phyloP scores from a whole-genome alignment of 2,113 vertebrate species.

The Pampusana beccarii region DNA sequence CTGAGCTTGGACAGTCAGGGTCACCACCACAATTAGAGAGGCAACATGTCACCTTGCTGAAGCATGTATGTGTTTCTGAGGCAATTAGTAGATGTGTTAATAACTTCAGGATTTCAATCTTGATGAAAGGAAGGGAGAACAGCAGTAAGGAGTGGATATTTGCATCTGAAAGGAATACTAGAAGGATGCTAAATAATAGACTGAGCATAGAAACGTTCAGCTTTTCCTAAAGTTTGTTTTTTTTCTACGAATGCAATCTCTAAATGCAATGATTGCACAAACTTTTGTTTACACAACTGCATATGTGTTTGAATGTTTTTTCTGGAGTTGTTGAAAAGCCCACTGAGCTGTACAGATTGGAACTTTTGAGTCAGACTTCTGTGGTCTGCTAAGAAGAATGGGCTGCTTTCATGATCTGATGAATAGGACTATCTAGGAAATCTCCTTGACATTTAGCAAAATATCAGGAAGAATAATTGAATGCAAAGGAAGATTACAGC shows the following conservation, averaged over 20 bases:
- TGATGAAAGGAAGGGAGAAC: background rate
- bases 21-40: background rate
- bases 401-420: background rate
- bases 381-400: background rate
- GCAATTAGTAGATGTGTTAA: background rate
- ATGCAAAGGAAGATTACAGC: background rate
- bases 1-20: background rate
- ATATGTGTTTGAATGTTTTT: background rate
- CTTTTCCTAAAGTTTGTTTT: background rate
- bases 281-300: background rate
- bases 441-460: background rate
- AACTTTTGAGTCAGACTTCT: background rate
- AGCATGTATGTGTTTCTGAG: background rate
- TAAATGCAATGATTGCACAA: background rate
- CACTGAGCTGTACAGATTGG: background rate
- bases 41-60: background rate
- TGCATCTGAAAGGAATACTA: background rate
- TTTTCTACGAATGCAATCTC: background rate
- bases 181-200: background rate
- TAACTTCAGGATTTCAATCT: background rate
- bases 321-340: background rate
- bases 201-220: background rate
- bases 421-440: background rate
- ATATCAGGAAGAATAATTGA: background rate
- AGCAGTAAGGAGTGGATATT: background rate